Conservation (phyloP, 92 coral and sea anemone genomes). For the Blastomussa wellsi region DNA sequence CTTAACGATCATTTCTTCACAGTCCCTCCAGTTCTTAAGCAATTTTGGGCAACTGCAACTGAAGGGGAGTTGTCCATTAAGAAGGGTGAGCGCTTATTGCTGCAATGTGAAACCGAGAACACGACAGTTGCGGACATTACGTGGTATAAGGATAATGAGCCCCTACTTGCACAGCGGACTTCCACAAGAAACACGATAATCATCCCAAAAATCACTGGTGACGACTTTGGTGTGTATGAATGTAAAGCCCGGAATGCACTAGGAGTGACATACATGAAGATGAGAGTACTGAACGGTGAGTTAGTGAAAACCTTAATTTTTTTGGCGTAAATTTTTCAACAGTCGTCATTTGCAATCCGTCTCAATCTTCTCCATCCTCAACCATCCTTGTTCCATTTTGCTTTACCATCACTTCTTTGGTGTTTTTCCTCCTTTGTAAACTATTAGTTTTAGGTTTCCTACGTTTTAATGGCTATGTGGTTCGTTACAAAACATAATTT, state of each 20-base stretch:
- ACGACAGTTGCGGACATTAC: constrained; percentile 23
- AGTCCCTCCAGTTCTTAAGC: constrained; percentile 31
- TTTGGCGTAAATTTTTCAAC: no score
- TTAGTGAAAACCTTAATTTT: no score
- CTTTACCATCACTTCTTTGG: no score
- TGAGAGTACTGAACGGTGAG: constrained; percentile 38
- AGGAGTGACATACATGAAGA: constrained; percentile 23
- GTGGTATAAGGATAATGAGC: constrained; percentile 44
- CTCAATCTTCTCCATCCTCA: no score
- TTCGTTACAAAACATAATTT: no score
- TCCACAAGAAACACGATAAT: neutral
- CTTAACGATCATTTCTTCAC: neutral
- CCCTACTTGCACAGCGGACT: constrained; percentile 7
- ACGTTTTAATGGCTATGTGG: neutral
- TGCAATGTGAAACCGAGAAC: constrained; percentile 36
- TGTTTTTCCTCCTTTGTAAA: no score
- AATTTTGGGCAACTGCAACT: constrained; percentile 24
- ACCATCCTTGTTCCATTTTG: no score
- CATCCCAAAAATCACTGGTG: constrained; percentile 15
- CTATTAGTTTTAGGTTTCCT: neutral
- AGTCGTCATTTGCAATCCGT: no score
- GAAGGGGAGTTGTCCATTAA: constrained; percentile 15
- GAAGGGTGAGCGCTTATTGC: constrained; percentile 19
- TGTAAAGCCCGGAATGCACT: constrained; percentile 31
- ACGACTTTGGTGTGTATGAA: constrained; percentile 39